Base-by-base conservation (phyloP, 2,888 invertebrate genomes). In the Parnassius apollo region DNA sequence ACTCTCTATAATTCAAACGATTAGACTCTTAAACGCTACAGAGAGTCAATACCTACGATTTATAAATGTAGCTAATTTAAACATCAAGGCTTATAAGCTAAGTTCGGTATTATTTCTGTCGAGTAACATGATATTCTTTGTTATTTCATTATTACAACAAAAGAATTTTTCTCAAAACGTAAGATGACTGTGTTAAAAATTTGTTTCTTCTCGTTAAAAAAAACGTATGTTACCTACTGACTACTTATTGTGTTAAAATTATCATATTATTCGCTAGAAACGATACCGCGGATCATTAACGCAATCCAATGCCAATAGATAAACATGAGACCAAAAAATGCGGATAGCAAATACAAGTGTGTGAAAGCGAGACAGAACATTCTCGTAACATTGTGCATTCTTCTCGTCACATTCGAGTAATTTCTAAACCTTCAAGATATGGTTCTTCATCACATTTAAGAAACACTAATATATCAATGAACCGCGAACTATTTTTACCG, bases 21-120 rank as follows among this genome's bases (percentile, higher is more conserved):
- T 49, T 48, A 35, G 22, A 57, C 53, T 45, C 45, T 62, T 53
- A 58, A 49, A 62, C 18, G 42, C 58, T 62, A 59, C 52, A 35
- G 49, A 55, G 49, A 58, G 54, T 54, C 50, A 35, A 62, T 49
- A 44, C 9, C 62, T 62, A 62, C 54, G 42, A 13, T 62, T 53
- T 57, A 35, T n/a, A 53, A 58, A 50, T 42, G 22, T 58, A 52
- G 59, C 22, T 44, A 13, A 52, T 42, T 50, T 35, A 22, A 51
- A 61, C 62, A 57, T 57, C 50, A 45, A 61, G n/a, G 22, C 54
- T 54, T 63, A 62, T 2, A 44, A 52, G 49, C 44, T 62, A 62
- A 12, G n/a, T 46, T n/a, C 42, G 57, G 42, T 44, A 56, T 57
- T 45, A 50, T 51, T 61, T 56, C 56, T 56, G 25, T 51, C 61